A percentile compares a stretch with the other conserved stretches of the same genome.
phyloP scores from a whole-genome alignment of 2,888 invertebrate genomes.

The Carcina quercana region DNA sequence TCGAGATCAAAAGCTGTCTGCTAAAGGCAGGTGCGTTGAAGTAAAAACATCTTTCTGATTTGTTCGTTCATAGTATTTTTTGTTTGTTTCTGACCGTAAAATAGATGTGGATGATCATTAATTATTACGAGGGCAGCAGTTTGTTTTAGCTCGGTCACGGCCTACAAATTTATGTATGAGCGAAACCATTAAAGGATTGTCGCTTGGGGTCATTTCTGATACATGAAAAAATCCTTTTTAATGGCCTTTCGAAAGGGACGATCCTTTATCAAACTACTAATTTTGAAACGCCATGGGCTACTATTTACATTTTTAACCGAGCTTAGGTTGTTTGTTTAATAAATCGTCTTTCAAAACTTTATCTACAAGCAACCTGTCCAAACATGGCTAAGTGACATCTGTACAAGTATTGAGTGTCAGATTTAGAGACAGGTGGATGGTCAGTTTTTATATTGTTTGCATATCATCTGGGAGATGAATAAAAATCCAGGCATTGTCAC shows the following conservation, averaged over 20 bases:
- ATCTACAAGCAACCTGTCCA: slow-evolving; percentile 23
- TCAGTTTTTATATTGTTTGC: slow-evolving; percentile 35
- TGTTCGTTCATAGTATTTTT: slow-evolving; percentile 61
- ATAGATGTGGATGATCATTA: slow-evolving; percentile 64
- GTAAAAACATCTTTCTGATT: slow-evolving; percentile 41
- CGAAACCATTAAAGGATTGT: slow-evolving; percentile 62
- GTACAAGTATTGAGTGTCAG: slow-evolving; percentile 34
- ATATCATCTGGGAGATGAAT: slow-evolving; percentile 50
- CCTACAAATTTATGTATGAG: slow-evolving; percentile 63
- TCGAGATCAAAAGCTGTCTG: no score
- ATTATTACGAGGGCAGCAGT: slow-evolving; percentile 57
- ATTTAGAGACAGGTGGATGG: slow-evolving; percentile 49
- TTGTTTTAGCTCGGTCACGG: slow-evolving; percentile 66
- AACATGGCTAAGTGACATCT: slow-evolving; percentile 30
- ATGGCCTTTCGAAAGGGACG: slow-evolving; percentile 6
- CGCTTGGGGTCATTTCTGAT: slow-evolving; percentile 47
- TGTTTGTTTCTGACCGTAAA: slow-evolving; percentile 56
- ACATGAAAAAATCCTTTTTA: slow-evolving; percentile 14
- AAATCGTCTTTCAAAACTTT: slow-evolving; percentile 6
- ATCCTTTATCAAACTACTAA: slow-evolving; percentile 16
- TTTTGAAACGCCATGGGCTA: slow-evolving; percentile 17
- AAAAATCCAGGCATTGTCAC: slow-evolving; percentile 37
- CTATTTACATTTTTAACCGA: slow-evolving; percentile 11
- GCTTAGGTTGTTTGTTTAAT: slow-evolving; percentile 6
- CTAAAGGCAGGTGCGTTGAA: slow-evolving; percentile 50